Conservation (phyloP, 2,888 invertebrate genomes). For the Spodoptera exigua region DNA sequence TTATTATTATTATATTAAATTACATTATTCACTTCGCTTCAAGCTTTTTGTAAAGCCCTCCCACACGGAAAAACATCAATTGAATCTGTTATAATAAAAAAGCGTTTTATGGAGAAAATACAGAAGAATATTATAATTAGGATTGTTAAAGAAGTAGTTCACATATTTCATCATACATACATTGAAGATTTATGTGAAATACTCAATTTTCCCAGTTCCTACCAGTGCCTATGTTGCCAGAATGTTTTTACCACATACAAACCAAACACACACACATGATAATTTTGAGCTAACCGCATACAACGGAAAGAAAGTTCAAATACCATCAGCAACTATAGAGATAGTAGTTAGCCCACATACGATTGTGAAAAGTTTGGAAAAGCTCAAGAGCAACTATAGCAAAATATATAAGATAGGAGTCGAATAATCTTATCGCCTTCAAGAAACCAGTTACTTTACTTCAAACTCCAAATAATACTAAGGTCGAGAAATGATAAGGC, state of each 20-base stretch:
- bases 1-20: slow-evolving; percentile 25
- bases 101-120: too few relatives aligned
- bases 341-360: too few relatives aligned
- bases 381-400: slow-evolving; percentile 12
- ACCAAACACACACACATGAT: not conserved
- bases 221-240: too few relatives aligned
- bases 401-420: slow-evolving; percentile 9
- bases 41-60: too few relatives aligned
- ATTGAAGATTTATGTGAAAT: too few relatives aligned
- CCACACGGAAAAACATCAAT: too few relatives aligned
- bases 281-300: slow-evolving; percentile 9
- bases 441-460: slow-evolving; percentile 27
- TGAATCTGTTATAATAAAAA: too few relatives aligned
- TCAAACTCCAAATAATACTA: slow-evolving; percentile 18
- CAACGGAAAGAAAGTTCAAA: slow-evolving; percentile 37
- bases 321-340: not conserved
- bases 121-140: too few relatives aligned
- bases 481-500: slow-evolving; percentile 29
- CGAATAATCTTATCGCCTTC: slow-evolving; percentile 25
- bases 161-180: too few relatives aligned
- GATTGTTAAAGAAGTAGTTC: too few relatives aligned
- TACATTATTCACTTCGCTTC: too few relatives aligned
- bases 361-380: slow-evolving; percentile 11
- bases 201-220: too few relatives aligned
- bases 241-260: slow-evolving; percentile 11